These are phyloP conservation scores for Percopsis transmontana DNA, from an alignment of 2,113 vertebrate species.

Conservation along the genomic window DNA sequence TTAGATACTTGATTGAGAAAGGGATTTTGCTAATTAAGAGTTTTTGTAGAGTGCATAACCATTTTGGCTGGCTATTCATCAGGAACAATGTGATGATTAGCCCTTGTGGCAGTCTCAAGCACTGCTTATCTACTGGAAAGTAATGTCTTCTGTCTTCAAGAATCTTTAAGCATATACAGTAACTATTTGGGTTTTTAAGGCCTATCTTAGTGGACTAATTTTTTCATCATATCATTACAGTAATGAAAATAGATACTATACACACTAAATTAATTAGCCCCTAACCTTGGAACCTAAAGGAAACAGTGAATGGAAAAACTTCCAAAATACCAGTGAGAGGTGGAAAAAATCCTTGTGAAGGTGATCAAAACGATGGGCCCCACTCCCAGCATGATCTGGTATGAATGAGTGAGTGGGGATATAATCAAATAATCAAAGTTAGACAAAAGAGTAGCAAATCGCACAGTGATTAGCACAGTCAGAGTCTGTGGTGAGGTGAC, in stretches of 20 bases:
- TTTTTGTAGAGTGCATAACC: constrained; percentile 71
- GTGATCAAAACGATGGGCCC: no score
- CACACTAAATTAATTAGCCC: background rate
- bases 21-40: constrained; percentile 74
- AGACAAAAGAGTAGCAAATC: background rate
- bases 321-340: no score
- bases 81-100: constrained; percentile 76
- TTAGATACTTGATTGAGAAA: constrained; percentile 74
- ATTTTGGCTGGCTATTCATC: constrained; percentile 73
- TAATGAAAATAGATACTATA: constrained; percentile 6
- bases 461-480: background rate
- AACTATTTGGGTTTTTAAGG: constrained; percentile 18
- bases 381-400: no score
- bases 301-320: no score
- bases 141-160: constrained; percentile 40
- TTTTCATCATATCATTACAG: background rate
- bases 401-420: background rate
- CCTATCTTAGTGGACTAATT: background rate
- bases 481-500: no score
- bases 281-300: no score
- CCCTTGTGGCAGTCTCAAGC: constrained; percentile 49
- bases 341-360: no score
- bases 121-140: constrained; percentile 50
- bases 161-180: constrained; percentile 38
- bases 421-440: background rate